Conservation (phyloP, 2,113 vertebrate species). For the Plestiodon gilberti region DNA sequence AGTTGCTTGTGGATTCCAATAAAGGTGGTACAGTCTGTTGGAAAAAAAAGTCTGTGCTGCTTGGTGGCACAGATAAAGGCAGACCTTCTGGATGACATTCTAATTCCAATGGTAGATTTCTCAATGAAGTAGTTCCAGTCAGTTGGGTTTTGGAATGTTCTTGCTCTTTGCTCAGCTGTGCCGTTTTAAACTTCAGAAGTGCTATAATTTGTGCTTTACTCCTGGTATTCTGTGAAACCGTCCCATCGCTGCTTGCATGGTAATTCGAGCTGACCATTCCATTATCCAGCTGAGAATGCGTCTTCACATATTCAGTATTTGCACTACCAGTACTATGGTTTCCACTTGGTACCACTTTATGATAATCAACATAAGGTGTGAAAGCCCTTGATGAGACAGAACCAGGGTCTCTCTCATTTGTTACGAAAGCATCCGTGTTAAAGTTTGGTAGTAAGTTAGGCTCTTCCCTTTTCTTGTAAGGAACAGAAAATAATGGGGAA, state of each 20-base stretch:
- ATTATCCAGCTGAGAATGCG: neutral
- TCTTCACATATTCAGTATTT: slow-evolving; percentile 3
- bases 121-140: neutral
- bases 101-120: neutral
- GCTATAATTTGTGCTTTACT: slow-evolving; percentile 80
- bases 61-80: slow-evolving; percentile 19
- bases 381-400: slow-evolving; percentile 36
- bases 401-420: rapidly evolving
- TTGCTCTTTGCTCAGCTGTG: neutral
- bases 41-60: neutral
- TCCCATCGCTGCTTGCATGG: neutral
- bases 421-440: rapidly evolving
- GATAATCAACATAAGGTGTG: neutral
- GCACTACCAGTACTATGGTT: neutral
- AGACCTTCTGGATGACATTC: neutral
- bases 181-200: slow-evolving; percentile 68
- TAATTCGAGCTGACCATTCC: neutral
- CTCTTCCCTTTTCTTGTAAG: slow-evolving; percentile 45
- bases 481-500: slow-evolving; percentile 68
- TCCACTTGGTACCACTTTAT: neutral
- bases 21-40: neutral
- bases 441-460: neutral
- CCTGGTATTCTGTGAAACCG: slow-evolving; percentile 66
- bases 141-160: neutral
- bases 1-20: neutral